Percentiles rank a stretch among this genome's conserved stretches.
These are phyloP conservation scores for Epizoanthus illoricatus DNA, from an alignment of 92 coral and sea anemone genomes.

Conservation along the genomic window DNA sequence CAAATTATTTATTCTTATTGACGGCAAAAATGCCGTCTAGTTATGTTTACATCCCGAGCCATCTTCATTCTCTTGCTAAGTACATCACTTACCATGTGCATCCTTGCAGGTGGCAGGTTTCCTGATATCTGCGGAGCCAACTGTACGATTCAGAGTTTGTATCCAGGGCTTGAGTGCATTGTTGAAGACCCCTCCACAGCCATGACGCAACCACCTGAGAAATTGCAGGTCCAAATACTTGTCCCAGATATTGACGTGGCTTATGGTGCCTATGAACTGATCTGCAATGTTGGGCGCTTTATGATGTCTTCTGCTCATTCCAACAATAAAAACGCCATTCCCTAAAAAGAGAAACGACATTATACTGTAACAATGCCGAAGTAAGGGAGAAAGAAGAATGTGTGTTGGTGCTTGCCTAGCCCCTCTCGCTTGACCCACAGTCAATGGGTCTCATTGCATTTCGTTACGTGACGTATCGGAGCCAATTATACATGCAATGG, in stretches of 20 bases:
- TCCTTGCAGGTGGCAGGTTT: slow-evolving; percentile 43
- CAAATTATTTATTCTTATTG: too few species aligned
- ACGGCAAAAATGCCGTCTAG: too few species aligned
- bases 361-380: neutral
- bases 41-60: too few species aligned
- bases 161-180: slow-evolving; percentile 37
- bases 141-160: slow-evolving; percentile 20
- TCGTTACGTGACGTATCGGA: too few species aligned
- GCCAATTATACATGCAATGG: too few species aligned
- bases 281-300: slow-evolving; percentile 11
- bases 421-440: too few species aligned
- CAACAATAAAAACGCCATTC: slow-evolving; percentile 41
- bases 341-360: slow-evolving; percentile 18
- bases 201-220: slow-evolving; percentile 32
- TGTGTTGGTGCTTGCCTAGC: too few species aligned
- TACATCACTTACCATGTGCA: slow-evolving; percentile 6
- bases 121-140: slow-evolving; percentile 24
- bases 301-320: slow-evolving; percentile 26
- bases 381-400: too few species aligned
- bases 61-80: too few species aligned
- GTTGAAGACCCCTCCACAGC: slow-evolving; percentile 31
- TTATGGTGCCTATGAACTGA: slow-evolving; percentile 46
- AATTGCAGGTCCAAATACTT: neutral
- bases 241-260: slow-evolving; percentile 41
- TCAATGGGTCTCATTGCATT: too few species aligned